Percentiles rank a stretch among this genome's conserved stretches.
These are phyloP conservation scores for Caretta caretta DNA, from an alignment of 2,113 vertebrate genomes.

Conservation along the genomic window DNA sequence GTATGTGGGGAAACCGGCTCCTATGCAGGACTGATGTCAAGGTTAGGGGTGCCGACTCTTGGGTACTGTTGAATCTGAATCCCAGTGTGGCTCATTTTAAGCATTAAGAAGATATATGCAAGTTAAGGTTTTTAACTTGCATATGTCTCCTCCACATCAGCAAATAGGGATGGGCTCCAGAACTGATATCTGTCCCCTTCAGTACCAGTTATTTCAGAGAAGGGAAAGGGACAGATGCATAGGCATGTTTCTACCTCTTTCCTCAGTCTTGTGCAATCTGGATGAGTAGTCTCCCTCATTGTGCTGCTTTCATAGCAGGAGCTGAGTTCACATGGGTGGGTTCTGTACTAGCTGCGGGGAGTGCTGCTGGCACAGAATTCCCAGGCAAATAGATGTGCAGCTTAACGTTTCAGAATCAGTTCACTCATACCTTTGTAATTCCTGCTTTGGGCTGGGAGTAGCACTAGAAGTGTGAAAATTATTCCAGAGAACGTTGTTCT, in stretches of 20 bases:
- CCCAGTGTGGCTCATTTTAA: background rate
- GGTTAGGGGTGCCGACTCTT: background rate
- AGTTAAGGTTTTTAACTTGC: background rate
- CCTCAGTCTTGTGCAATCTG: background rate
- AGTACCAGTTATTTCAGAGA: background rate
- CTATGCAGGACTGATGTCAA: background rate
- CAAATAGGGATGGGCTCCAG: background rate
- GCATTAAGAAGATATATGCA: no score
- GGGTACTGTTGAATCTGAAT: background rate
- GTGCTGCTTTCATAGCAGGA: accelerated
- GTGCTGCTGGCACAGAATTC: background rate
- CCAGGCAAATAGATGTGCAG: background rate
- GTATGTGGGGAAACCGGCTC: accelerated
- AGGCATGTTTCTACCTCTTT: accelerated
- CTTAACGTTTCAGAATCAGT: accelerated
- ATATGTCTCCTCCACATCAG: background rate
- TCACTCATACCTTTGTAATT: background rate
- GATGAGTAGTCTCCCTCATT: accelerated
- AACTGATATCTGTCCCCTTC: background rate
- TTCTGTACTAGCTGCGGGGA: background rate
- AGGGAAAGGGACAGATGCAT: background rate
- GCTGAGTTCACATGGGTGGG: background rate
- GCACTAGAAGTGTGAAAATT: background rate
- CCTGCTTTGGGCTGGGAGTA: accelerated
- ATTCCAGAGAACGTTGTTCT: background rate